A percentile compares a stretch with the other conserved stretches of the same genome.
Evolutionary conservation across 2,888 invertebrate species (phyloP).

Genomic region (Cryptus armator): DNA sequence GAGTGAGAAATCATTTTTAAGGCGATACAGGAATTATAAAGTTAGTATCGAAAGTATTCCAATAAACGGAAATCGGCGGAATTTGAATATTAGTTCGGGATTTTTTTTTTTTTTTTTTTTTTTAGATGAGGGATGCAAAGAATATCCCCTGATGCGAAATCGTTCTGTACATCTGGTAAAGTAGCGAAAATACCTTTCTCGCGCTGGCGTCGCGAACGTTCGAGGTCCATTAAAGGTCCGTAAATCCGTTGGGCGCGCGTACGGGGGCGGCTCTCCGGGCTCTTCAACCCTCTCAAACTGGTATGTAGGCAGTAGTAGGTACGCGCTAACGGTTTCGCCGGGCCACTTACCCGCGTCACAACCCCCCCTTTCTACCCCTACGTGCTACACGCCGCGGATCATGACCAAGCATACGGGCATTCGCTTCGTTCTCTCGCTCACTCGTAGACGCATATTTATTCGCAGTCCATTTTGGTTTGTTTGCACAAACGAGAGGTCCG

Average conservation of each 20-base stretch:
- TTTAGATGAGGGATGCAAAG: slow-evolving; percentile 3
- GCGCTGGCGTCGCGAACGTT: slow-evolving; percentile 62
- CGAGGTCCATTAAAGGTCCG: slow-evolving; percentile 80
- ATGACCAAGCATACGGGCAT: slow-evolving; percentile 84
- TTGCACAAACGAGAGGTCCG: slow-evolving; percentile 82
- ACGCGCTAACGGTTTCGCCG: slow-evolving; percentile 64
- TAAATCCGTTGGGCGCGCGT: slow-evolving; percentile 78
- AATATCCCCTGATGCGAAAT: slow-evolving; percentile 37
- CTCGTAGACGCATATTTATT: slow-evolving; percentile 84
- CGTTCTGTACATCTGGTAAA: slow-evolving; percentile 75
- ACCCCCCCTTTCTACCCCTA: slow-evolving; percentile 18
- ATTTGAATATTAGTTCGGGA: background rate
- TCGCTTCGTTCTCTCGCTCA: slow-evolving; percentile 77
- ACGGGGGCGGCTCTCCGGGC: slow-evolving; percentile 34
- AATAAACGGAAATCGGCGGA: background rate
- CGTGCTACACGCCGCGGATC: slow-evolving; percentile 76
- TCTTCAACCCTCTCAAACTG: slow-evolving; percentile 61
- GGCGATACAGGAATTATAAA: background rate
- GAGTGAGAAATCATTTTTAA: background rate
- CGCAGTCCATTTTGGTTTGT: slow-evolving; percentile 85
- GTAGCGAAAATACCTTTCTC: slow-evolving; percentile 78
- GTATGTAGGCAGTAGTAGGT: slow-evolving; percentile 32
- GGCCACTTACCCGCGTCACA: slow-evolving; percentile 63
- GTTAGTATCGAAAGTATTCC: background rate
- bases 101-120: background rate